Evolutionary conservation across 2,113 vertebrate genomes (phyloP).

Genomic region (Gymnarchus niloticus): DNA sequence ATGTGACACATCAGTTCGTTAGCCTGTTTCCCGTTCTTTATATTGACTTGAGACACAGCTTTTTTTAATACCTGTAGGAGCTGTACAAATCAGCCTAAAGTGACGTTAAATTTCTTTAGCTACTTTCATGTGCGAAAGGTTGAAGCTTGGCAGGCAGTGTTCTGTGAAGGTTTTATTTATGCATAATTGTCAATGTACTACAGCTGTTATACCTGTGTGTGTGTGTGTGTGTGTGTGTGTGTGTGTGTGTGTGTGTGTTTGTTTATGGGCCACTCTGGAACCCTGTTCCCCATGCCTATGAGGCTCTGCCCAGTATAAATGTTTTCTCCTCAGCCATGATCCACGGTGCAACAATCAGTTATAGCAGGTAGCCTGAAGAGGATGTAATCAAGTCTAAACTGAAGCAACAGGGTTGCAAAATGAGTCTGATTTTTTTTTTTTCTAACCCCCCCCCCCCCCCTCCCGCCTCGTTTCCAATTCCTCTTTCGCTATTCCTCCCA

Average conservation of each 20-base stretch:
- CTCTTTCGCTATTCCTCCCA: too few species aligned
- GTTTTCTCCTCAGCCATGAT: background rate
- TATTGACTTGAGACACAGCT: slow-evolving; percentile 56
- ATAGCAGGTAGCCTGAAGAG: background rate
- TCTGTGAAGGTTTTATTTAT: slow-evolving; percentile 27
- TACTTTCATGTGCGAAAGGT: slow-evolving; percentile 11
- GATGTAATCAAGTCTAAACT: slow-evolving; percentile 20
- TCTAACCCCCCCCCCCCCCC: background rate
- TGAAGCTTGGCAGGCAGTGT: background rate
- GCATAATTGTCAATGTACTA: slow-evolving; percentile 20
- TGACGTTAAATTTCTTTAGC: slow-evolving; percentile 41
- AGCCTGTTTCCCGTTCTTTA: slow-evolving; percentile 32
- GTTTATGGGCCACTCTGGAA: background rate
- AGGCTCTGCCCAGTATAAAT: background rate
- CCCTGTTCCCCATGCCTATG: background rate
- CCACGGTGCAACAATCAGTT: slow-evolving; percentile 8
- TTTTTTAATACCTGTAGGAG: slow-evolving; percentile 46
- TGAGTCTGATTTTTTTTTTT: background rate
- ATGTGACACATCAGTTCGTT: slow-evolving; percentile 42
- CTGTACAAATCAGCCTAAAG: slow-evolving; percentile 47
- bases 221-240: background rate
- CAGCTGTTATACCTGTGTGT: background rate
- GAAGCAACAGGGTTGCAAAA: slow-evolving; percentile 20
- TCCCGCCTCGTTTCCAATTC: background rate
- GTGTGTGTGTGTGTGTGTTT: background rate